Conservation (phyloP, 2,797 vertebrate species). For the Cuculus canorus region DNA sequence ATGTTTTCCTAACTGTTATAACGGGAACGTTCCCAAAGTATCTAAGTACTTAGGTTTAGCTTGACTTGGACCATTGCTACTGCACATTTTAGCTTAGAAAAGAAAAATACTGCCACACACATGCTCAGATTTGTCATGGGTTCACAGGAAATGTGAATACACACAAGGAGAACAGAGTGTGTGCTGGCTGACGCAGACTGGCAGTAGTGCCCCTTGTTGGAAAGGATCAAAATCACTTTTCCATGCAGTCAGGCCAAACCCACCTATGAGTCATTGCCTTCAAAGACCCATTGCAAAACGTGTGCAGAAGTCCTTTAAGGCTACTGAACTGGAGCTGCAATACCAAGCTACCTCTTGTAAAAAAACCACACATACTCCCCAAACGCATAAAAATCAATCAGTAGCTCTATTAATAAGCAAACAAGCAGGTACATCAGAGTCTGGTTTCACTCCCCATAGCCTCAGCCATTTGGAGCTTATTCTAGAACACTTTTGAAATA, state of each 20-base stretch:
- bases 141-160: not conserved
- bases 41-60: conserved; percentile 23
- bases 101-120: conserved; percentile 60
- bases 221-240: conserved; percentile 39
- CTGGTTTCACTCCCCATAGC: not conserved
- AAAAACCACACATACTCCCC: not conserved
- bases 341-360: not conserved
- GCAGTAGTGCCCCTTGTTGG: not conserved
- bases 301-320: conserved; percentile 12
- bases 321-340: conserved; percentile 3
- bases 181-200: conserved; percentile 17
- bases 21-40: conserved; percentile 14
- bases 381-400: conserved; percentile 10
- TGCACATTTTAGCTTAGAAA: conserved; percentile 38
- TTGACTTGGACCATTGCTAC: not conserved
- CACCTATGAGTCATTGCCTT: conserved; percentile 27
- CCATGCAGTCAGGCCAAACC: conserved; percentile 35
- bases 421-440: not conserved
- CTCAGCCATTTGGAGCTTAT: not conserved
- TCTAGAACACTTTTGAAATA: not conserved
- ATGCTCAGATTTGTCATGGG: conserved; percentile 31
- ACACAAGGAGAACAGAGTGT: not conserved
- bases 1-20: conserved; percentile 39
- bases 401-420: not conserved
- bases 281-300: conserved; percentile 23